These are phyloP conservation scores for Phaedon cochleariae DNA, from an alignment of 2,888 invertebrate species.

Conservation along the genomic window DNA sequence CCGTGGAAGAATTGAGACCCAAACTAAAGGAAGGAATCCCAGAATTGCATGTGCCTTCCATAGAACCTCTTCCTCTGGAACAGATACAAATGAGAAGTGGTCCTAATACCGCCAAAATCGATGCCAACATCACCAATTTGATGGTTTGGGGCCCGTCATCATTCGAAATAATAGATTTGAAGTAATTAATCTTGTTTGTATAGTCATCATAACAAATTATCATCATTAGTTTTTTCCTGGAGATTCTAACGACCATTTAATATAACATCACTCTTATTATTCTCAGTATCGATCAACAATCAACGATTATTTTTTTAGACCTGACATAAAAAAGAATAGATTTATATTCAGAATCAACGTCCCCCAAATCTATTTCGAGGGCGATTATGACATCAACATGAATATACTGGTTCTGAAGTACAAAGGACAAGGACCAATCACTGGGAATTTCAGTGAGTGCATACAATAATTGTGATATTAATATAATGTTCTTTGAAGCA, in stretches of 20 bases:
- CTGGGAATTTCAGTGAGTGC: conserved; percentile 74
- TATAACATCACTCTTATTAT: background rate
- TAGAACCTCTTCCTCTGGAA: conserved; percentile 63
- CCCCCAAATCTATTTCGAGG: conserved; percentile 69
- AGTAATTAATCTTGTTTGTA: conserved; percentile 56
- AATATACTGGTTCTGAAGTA: conserved; percentile 70
- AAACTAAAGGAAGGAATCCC: conserved; percentile 61
- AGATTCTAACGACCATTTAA: no score
- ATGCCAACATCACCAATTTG: conserved; percentile 69
- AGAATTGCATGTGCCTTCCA: conserved; percentile 65
- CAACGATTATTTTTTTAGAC: conserved; percentile 61
- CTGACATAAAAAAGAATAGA: conserved; percentile 69
- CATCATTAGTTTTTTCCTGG: no score
- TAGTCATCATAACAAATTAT: no score
- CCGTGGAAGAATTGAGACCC: conserved; percentile 55
- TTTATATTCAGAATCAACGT: conserved; percentile 71
- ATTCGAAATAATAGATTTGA: conserved; percentile 68
- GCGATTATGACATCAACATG: conserved; percentile 76
- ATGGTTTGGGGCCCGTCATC: conserved; percentile 69
- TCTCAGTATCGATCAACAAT: background rate
- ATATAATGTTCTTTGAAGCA: no score
- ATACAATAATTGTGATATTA: background rate
- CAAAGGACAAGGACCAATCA: conserved; percentile 71
- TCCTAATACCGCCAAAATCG: conserved; percentile 60
- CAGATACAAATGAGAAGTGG: conserved; percentile 53